Evolutionary conservation across 1,140 invertebrate species (phyloP).

Genomic region (Amphibalanus amphitrite): DNA sequence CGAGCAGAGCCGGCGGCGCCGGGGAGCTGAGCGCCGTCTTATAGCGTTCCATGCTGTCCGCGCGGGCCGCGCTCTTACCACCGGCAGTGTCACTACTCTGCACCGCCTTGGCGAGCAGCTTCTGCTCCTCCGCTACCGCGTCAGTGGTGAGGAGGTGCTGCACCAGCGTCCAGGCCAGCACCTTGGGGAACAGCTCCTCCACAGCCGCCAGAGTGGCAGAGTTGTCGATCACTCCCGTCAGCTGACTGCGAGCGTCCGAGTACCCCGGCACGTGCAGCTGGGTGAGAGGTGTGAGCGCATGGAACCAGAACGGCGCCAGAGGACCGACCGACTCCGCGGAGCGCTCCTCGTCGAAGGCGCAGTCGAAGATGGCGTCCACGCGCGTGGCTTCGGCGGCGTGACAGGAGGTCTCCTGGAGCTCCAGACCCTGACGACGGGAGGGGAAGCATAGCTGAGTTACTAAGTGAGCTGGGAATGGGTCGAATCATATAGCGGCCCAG

Average conservation of each 20-base stretch:
- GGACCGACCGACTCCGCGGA: background rate
- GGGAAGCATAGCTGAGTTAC: no score
- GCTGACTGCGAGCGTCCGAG: slow-evolving; percentile 31
- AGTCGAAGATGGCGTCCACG: slow-evolving; percentile 31
- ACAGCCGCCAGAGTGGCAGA: slow-evolving; percentile 26
- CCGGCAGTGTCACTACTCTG: background rate
- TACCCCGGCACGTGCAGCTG: slow-evolving; percentile 20
- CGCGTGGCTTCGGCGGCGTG: slow-evolving; percentile 33
- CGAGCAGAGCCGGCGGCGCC: background rate
- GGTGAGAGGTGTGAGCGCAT: slow-evolving; percentile 19
- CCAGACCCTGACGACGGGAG: slow-evolving; percentile 29
- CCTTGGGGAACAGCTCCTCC: slow-evolving; percentile 26
- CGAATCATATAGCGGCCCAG: no score
- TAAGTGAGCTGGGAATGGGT: no score
- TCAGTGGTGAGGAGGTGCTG: slow-evolving; percentile 24
- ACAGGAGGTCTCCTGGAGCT: slow-evolving; percentile 36
- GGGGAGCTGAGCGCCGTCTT: background rate
- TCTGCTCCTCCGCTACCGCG: slow-evolving; percentile 6
- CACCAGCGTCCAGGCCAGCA: slow-evolving; percentile 29
- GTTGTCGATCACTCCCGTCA: slow-evolving; percentile 32
- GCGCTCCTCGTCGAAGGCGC: slow-evolving; percentile 23
- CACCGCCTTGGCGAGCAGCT: background rate
- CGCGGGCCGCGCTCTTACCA: background rate
- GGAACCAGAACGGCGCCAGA: slow-evolving; percentile 18
- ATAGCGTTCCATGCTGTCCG: slow-evolving; percentile 6